Percentiles rank a stretch among this genome's conserved stretches.
phyloP scores from a whole-genome alignment of 2,797 vertebrate species.

The Numenius phaeopus region DNA sequence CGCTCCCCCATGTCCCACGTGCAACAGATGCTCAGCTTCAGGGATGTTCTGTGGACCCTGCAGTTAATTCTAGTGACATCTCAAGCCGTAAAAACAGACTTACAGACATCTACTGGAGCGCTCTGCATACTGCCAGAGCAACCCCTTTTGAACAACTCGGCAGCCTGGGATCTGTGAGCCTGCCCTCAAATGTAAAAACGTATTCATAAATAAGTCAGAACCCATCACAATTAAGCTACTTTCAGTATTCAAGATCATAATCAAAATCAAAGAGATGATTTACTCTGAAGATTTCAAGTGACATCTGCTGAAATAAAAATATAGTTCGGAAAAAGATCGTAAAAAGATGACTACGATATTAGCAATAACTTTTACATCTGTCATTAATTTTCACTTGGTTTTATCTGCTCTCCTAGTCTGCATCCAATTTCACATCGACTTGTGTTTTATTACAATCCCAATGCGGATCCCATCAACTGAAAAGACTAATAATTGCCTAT shows the following conservation, averaged over 20 bases:
- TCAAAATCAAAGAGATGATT: constrained; percentile 28
- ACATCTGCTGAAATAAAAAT: constrained; percentile 73
- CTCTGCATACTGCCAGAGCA: neutral
- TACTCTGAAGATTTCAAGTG: constrained; percentile 53
- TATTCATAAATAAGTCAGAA: constrained; percentile 16
- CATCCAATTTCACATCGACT: constrained; percentile 73
- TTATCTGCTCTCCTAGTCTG: constrained; percentile 62
- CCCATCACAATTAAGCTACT: constrained; percentile 31
- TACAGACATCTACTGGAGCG: accelerated
- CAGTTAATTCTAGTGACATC: neutral
- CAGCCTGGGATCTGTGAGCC: neutral
- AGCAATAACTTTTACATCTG: constrained; percentile 70
- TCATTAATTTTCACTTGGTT: constrained; percentile 73
- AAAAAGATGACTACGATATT: constrained; percentile 54
- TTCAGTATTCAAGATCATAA: constrained; percentile 18
- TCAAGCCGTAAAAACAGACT: neutral
- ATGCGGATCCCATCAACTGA: constrained; percentile 44
- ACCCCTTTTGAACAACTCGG: neutral
- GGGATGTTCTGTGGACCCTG: neutral
- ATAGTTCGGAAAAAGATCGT: constrained; percentile 31
- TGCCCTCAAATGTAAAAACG: neutral
- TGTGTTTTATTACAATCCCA: constrained; percentile 72
- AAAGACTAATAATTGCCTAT: constrained; percentile 61
- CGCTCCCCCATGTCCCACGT: accelerated
- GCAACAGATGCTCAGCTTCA: neutral